phyloP scores from a whole-genome alignment of 2,888 invertebrate species.

The Acanthosepion pharaonis region DNA sequence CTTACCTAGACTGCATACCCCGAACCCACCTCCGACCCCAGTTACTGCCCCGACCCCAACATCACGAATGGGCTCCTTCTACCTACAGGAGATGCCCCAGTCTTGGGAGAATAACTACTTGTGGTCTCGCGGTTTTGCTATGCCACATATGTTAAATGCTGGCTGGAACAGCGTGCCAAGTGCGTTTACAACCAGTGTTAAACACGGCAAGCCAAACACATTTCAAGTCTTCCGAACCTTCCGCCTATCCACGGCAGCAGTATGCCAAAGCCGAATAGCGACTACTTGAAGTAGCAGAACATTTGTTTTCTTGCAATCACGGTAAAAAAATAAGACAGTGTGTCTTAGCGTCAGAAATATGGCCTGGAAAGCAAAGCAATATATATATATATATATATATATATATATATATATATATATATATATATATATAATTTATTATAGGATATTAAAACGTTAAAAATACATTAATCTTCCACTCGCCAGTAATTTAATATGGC shows the following conservation, averaged over 20 bases:
- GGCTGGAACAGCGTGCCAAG: constrained; percentile 43
- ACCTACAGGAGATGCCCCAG: constrained; percentile 41
- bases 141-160: constrained; percentile 43
- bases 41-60: background rate
- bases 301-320: background rate
- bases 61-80: constrained; percentile 41
- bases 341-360: background rate
- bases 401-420: background rate
- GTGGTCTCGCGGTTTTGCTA: constrained; percentile 37
- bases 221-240: background rate
- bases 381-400: background rate
- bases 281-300: background rate
- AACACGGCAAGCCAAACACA: constrained; percentile 36
- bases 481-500: no score
- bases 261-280: background rate
- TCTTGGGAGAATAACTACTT: constrained; percentile 43
- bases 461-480: no score
- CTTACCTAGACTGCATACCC: constrained; percentile 35
- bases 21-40: background rate
- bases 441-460: no score
- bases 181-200: constrained; percentile 42
- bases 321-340: background rate
- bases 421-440: background rate
- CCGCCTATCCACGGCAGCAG: background rate
- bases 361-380: background rate